These are phyloP conservation scores for Siniperca undulata DNA, from an alignment of 2,797 vertebrate genomes.

Conservation along the genomic window DNA sequence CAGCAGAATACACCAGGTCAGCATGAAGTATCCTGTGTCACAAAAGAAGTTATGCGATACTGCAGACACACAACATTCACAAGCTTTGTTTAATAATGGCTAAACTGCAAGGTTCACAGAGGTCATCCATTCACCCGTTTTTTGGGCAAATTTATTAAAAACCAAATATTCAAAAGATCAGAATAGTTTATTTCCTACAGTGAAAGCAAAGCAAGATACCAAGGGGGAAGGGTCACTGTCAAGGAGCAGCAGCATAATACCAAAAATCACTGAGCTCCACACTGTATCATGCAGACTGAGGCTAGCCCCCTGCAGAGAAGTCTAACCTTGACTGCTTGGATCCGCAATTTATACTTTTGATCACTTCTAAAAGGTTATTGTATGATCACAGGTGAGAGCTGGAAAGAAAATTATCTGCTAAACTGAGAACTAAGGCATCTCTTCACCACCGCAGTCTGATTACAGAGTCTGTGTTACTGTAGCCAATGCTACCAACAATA, in stretches of 20 bases:
- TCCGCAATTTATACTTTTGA: background rate
- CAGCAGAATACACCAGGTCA: background rate
- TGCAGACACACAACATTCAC: background rate
- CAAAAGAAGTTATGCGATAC: background rate
- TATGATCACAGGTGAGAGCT: background rate
- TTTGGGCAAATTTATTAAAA: background rate
- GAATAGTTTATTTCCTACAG: background rate
- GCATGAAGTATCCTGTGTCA: background rate
- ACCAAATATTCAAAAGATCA: background rate
- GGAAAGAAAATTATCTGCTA: too few species aligned
- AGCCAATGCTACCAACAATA: constrained; percentile 1
- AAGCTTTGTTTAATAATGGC: background rate
- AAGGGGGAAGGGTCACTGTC: background rate
- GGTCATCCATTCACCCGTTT: background rate
- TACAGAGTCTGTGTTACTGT: background rate
- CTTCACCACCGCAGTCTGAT: constrained; percentile 1
- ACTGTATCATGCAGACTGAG: background rate
- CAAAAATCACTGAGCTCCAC: background rate
- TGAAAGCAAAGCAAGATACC: background rate
- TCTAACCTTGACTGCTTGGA: background rate
- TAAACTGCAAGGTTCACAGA: background rate
- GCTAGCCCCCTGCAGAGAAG: background rate
- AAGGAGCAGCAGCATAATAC: background rate
- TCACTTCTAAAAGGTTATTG: background rate
- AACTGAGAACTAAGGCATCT: background rate